phyloP scores from a whole-genome alignment of 2,888 invertebrate species.

The Napeogenes inachia region DNA sequence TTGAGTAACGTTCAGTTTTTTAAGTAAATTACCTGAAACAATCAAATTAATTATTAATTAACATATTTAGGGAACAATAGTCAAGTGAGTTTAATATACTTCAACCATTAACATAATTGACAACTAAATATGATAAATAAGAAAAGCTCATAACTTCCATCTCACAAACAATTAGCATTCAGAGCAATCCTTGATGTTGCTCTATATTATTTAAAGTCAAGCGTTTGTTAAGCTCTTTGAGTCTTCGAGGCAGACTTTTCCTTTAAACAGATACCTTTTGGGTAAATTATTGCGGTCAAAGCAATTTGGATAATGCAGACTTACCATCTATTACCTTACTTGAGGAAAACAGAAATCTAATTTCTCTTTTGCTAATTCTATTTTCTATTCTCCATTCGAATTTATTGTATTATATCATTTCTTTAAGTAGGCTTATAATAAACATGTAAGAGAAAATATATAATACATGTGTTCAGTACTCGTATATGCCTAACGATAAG shows the following conservation, averaged over 20 bases:
- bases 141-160: background rate
- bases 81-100: too few species aligned
- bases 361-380: slow-evolving; percentile 34
- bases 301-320: slow-evolving; percentile 52
- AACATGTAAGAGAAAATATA: too few species aligned
- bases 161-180: slow-evolving; percentile 4
- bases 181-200: slow-evolving; percentile 47
- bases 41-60: background rate
- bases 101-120: slow-evolving; percentile 20
- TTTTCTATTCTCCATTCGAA: background rate
- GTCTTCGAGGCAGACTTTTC: slow-evolving; percentile 40
- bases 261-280: slow-evolving; percentile 65
- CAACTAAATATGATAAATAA: slow-evolving; percentile 12
- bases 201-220: slow-evolving; percentile 49
- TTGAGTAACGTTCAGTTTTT: background rate
- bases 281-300: slow-evolving; percentile 63
- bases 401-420: too few species aligned
- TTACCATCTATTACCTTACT: slow-evolving; percentile 46
- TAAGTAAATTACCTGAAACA: slow-evolving; percentile 37
- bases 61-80: too few species aligned
- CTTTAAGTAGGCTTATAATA: too few species aligned
- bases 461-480: too few species aligned
- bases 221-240: slow-evolving; percentile 63
- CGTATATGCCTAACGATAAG: too few species aligned
- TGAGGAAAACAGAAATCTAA: slow-evolving; percentile 46